phyloP scores from a whole-genome alignment of 2,888 invertebrate genomes.

The Chrysina gloriosa region DNA sequence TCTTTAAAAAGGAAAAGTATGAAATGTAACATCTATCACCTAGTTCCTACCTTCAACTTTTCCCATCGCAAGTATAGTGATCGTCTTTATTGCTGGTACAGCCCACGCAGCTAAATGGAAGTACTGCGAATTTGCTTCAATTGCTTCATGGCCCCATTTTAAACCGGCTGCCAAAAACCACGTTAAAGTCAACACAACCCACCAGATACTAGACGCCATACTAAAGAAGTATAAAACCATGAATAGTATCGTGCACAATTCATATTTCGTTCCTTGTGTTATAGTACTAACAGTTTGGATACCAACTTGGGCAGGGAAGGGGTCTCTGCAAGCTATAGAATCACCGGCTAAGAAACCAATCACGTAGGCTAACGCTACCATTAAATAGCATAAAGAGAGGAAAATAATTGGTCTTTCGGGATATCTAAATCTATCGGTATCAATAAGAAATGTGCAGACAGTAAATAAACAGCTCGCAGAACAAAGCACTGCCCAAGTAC shows the following conservation, averaged over 20 bases:
- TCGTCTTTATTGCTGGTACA: constrained; percentile 94
- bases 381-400: constrained; percentile 93
- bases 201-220: constrained; percentile 98
- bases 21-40: no score
- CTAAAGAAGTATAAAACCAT: constrained; percentile 97
- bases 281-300: constrained; percentile 84
- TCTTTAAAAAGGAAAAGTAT: background rate
- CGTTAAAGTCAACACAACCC: constrained; percentile 94
- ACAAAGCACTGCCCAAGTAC: constrained; percentile 92
- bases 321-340: constrained; percentile 84
- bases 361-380: constrained; percentile 93
- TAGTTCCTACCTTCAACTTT: constrained; percentile 88
- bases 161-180: constrained; percentile 97
- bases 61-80: constrained; percentile 93
- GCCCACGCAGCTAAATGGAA: constrained; percentile 99
- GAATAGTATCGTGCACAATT: constrained; percentile 91
- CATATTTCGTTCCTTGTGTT: constrained; percentile 87
- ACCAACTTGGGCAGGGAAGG: constrained; percentile 78
- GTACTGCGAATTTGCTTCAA: constrained; percentile 96
- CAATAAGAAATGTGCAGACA: constrained; percentile 92
- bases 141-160: constrained; percentile 98
- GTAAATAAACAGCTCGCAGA: constrained; percentile 92
- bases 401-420: constrained; percentile 98
- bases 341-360: constrained; percentile 87
- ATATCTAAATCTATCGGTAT: constrained; percentile 95